Evolutionary conservation across 2,888 invertebrate species (phyloP).

Genomic region (Leucania comma): DNA sequence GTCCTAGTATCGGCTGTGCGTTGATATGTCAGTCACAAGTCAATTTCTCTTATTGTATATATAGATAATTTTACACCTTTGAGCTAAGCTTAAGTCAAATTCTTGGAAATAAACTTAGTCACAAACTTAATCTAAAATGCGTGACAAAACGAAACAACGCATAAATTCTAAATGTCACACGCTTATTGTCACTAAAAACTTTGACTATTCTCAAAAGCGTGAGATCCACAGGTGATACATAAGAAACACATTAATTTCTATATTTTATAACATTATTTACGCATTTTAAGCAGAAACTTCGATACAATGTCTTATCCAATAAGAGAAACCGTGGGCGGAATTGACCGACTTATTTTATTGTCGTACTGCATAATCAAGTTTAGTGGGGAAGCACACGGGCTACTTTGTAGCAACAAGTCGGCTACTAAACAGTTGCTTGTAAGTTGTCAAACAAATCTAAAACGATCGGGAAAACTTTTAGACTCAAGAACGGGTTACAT

Average conservation of each 20-base stretch:
- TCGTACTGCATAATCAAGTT: constrained; percentile 63
- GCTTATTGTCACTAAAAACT: constrained; percentile 25
- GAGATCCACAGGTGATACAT: constrained; percentile 54
- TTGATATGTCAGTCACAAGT: no score
- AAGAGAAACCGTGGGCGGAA: constrained; percentile 68
- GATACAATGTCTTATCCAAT: constrained; percentile 67
- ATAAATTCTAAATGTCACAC: constrained; percentile 22
- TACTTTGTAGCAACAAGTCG: constrained; percentile 35
- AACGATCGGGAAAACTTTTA: background rate
- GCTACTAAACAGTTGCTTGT: constrained; percentile 43
- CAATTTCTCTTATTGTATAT: no score
- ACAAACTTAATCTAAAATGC: constrained; percentile 22
- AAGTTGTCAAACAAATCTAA: background rate
- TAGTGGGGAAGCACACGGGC: constrained; percentile 42
- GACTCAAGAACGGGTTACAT: background rate
- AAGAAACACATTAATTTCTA: constrained; percentile 60
- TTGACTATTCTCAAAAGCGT: constrained; percentile 36
- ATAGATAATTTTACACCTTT: background rate
- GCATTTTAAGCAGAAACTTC: constrained; percentile 58
- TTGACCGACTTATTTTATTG: constrained; percentile 67
- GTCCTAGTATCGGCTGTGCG: no score
- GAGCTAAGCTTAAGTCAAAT: background rate
- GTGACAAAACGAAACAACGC: constrained; percentile 23
- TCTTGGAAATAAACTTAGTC: background rate
- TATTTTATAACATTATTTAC: constrained; percentile 65